A percentile compares a stretch with the other conserved stretches of the same genome.
These are phyloP conservation scores for Xylota segnis DNA, from an alignment of 2,888 invertebrate species.

Conservation along the genomic window DNA sequence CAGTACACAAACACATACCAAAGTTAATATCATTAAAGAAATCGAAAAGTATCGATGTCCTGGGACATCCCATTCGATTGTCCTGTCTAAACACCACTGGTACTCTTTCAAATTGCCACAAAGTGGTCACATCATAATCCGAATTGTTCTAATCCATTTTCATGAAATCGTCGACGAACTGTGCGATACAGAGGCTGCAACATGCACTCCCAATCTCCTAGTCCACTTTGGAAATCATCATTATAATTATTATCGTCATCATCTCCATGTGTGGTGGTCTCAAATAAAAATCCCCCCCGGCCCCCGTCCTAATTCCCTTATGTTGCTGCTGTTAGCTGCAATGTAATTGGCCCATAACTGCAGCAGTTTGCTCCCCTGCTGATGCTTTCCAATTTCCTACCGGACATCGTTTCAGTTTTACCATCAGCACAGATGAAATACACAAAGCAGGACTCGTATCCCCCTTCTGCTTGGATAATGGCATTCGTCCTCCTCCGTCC, in stretches of 20 bases:
- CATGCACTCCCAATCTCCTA: constrained; percentile 15
- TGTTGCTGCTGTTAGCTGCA: constrained; percentile 44
- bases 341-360: constrained; percentile 60
- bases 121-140: constrained; percentile 27
- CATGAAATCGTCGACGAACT: constrained; percentile 39
- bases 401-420: constrained; percentile 52
- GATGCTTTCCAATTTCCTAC: constrained; percentile 64
- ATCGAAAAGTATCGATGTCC: not conserved
- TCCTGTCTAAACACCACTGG: not conserved
- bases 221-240: constrained; percentile 41
- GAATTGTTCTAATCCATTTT: constrained; percentile 31
- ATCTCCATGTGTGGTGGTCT: constrained; percentile 23
- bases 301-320: constrained; percentile 38
- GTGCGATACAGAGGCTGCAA: constrained; percentile 4
- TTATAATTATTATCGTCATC: constrained; percentile 41
- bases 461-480: constrained; percentile 17
- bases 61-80: not conserved
- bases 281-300: not conserved
- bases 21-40: not conserved
- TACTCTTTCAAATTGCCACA: not conserved
- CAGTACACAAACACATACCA: no score
- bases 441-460: constrained; percentile 20
- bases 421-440: constrained; percentile 20
- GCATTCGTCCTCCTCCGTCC: not conserved
- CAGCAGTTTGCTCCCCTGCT: constrained; percentile 49